Evolutionary conservation across 2,888 invertebrate species (phyloP), one percentile per base, ranked within the genome.

Genomic region (Drosophila aldrichi): DNA sequence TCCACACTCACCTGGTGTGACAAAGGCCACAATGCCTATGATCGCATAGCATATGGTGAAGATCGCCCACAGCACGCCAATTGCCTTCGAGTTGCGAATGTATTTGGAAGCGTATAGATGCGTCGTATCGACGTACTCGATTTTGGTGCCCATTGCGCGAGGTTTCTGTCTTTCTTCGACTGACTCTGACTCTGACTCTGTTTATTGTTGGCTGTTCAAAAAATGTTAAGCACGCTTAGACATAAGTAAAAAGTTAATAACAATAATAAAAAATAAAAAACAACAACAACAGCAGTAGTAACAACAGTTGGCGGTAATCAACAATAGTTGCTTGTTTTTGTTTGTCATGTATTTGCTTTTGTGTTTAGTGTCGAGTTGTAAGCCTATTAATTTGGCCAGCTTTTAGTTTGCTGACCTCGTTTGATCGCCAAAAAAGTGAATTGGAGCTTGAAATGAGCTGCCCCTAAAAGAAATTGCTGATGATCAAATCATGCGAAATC

Each of bases 21-120:
- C 96, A 93, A 99, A 98, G 6, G 98, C 97, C 38, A 99, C 98
- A 82, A 97, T 96, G 89, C 97, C 96, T 91, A 99, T 98, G 91
- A 99, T 98, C 77, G 98, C 97, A 93, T 98, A 98, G 94, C 98
- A 98, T 92, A 99, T 97, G 81, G 98, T 97, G 93, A 99, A 98
- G 91, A 99, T 97, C 74, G 97, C 98, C 99, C 99, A 99, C 82
- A 99, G 95, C 71, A 99, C 98, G 58, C 98, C 98, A 77, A 99
- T 97, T 56, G 98, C 98, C 94, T 97, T 97, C 81, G 97, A 97
- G 94, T 97, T 97, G 85, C 97, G 95, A 81, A 97, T 97, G 92
- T 97, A 97, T 94, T 97, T 97, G 71, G 97, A 97, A 77, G 97
- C 97, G 94, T 97, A 97, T 92, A 97, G 95, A 93, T 97, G 97